These are phyloP conservation scores for Allenopithecus nigroviridis DNA, from an alignment of 2,797 vertebrate genomes.

Conservation along the genomic window DNA sequence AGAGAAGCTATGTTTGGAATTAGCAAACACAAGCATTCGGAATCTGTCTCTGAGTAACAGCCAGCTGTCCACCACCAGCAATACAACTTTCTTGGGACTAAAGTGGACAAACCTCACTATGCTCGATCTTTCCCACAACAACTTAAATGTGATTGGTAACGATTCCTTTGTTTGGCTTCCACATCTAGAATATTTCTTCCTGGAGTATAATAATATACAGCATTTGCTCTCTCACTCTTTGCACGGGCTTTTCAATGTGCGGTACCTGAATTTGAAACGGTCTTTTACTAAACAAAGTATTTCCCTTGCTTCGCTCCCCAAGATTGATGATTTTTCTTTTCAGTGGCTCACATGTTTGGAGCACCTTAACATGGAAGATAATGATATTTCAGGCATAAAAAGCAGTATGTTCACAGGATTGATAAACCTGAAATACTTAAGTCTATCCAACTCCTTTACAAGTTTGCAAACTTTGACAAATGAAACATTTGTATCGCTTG, in stretches of 20 bases:
- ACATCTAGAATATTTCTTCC: slow-evolving; percentile 85
- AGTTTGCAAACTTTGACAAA: slow-evolving; percentile 86
- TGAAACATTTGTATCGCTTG: slow-evolving; percentile 90
- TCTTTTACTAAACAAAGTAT: slow-evolving; percentile 82
- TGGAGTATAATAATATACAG: slow-evolving; percentile 88
- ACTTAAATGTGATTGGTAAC: slow-evolving; percentile 82
- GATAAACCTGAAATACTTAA: slow-evolving; percentile 87
- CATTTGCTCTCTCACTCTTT: slow-evolving; percentile 86
- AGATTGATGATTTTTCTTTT: slow-evolving; percentile 91
- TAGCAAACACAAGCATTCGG: slow-evolving; percentile 87
- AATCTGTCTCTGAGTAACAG: slow-evolving; percentile 87
- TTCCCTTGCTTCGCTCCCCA: slow-evolving; percentile 48
- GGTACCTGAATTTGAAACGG: slow-evolving; percentile 86
- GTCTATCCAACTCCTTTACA: slow-evolving; percentile 85
- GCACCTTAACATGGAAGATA: slow-evolving; percentile 88
- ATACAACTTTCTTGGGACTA: slow-evolving; percentile 88
- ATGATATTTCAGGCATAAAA: slow-evolving; percentile 83
- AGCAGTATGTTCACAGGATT: slow-evolving; percentile 90
- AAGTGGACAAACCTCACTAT: slow-evolving; percentile 87
- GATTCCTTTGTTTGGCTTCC: slow-evolving; percentile 90
- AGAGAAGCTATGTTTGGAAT: slow-evolving; percentile 86
- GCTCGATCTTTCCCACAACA: slow-evolving; percentile 91
- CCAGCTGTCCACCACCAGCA: slow-evolving; percentile 81
- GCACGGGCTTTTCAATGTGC: slow-evolving; percentile 88
- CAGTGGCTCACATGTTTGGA: slow-evolving; percentile 86